Evolutionary conservation across 2,113 vertebrate genomes (phyloP).

Genomic region (Pseudopodoces humilis): DNA sequence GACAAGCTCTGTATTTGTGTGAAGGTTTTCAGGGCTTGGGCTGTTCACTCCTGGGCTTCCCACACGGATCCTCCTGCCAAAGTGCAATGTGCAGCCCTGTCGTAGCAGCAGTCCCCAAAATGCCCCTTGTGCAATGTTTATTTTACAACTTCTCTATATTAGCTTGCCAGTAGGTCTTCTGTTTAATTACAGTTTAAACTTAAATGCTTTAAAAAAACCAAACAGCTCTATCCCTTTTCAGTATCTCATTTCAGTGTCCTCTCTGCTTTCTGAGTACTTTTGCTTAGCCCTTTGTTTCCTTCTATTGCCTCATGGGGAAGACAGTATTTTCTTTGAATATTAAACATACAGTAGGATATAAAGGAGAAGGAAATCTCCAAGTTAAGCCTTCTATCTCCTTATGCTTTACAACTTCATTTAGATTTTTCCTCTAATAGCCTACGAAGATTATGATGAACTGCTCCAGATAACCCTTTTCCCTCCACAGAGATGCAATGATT

Average conservation of each 20-base stretch:
- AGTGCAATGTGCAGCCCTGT: neutral
- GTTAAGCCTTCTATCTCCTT: neutral
- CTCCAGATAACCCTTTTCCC: conserved; percentile 13
- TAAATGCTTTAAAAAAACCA: neutral
- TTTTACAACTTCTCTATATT: neutral
- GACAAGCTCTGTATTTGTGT: neutral
- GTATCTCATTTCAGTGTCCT: neutral
- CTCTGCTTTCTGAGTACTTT: neutral
- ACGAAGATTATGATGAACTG: neutral
- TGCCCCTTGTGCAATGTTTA: neutral
- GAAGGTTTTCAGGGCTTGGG: neutral
- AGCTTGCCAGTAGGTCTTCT: neutral
- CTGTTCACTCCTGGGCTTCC: neutral
- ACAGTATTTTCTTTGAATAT: neutral
- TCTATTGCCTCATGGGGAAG: neutral
- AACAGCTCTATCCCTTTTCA: neutral
- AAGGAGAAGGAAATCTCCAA: neutral
- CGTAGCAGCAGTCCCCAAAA: neutral
- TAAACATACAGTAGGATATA: neutral
- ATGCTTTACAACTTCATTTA: neutral
- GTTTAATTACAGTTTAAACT: neutral
- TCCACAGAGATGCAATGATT: neutral
- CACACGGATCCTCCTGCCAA: neutral
- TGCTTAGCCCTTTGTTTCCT: neutral
- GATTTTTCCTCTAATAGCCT: neutral